Evolutionary conservation across 2,888 invertebrate genomes (phyloP).

Genomic region (Entomobrya multifasciata): DNA sequence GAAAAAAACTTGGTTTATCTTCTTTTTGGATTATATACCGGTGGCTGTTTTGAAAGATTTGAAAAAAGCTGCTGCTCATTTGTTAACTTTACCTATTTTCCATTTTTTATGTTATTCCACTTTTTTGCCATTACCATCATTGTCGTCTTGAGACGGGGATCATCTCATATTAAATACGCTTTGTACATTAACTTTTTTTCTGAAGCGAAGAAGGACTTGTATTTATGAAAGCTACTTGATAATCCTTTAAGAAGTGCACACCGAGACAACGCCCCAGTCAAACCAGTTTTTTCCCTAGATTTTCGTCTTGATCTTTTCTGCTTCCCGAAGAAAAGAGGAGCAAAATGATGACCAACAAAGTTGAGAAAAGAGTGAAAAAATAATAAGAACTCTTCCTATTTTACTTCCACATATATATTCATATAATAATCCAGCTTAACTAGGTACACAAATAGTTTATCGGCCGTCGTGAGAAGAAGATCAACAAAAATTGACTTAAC

Average conservation of each 20-base stretch:
- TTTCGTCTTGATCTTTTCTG: conserved; percentile 37
- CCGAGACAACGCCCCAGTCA: conserved; percentile 80
- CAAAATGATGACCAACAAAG: conserved; percentile 42
- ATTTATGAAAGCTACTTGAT: conserved; percentile 45
- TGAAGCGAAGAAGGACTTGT: background rate
- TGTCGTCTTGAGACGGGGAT: background rate
- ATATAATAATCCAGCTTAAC: background rate
- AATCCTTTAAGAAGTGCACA: conserved; percentile 58
- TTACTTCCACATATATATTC: conserved; percentile 18
- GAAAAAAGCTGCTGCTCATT: conserved; percentile 37
- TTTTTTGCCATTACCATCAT: conserved; percentile 20
- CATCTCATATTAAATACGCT: conserved; percentile 9
- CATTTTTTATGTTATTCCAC: conserved; percentile 21
- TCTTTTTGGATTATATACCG: conserved; percentile 49
- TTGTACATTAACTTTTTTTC: background rate
- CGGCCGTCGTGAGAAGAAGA: conserved; percentile 47
- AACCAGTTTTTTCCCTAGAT: conserved; percentile 77
- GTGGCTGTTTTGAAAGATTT: conserved; percentile 40
- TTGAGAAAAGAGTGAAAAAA: conserved; percentile 46
- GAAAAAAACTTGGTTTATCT: conserved; percentile 60
- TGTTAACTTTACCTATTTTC: conserved; percentile 44
- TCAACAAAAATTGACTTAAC: conserved; percentile 44
- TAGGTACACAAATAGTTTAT: conserved; percentile 19
- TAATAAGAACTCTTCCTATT: conserved; percentile 32
- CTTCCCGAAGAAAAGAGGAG: conserved; percentile 51